Evolutionary conservation across 35 echinoderm and acorn worm genomes (phyloP), one percentile per base, ranked within the genome.

Genomic region (Stichopus chloronotus): DNA sequence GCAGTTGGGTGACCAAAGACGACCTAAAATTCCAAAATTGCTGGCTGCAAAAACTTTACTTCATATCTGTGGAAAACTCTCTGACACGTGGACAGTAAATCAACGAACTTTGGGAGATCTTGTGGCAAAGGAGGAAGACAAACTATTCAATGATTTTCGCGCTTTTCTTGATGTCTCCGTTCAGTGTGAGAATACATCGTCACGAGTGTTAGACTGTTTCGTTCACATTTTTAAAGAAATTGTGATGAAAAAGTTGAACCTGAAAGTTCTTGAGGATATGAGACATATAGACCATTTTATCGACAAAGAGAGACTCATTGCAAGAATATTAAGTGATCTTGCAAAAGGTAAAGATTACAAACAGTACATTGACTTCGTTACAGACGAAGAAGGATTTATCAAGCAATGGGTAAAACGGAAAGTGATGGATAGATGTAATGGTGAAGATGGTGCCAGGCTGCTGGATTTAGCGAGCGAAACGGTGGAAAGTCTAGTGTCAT

Each of bases 151-250:
- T 0, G 82, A 85, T 23, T 85, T 85, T 23, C 16, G 57, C 10
- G 82, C 82, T 19, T 85, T 85, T 58, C 20, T 85, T 7, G 82
- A 85, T 58, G 82, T 85, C 2, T 85, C 82, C 6, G 54, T 57
- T 58, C 82, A 58, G 55, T 85, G 82, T 85, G 82, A 85, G 14
- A 85, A 56, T 13, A 22, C 52, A n/a, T 14, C 55, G 58, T n/a
- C 57, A n/a, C 55, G 82, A 56, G 12, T 23, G 52, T 85, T 23
- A 2, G 82, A 85, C 57, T 58, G 82, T 85, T 85, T 57, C 5
- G 11, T 85, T 53, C 82, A 85, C 20, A 85, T 58, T 14, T 85
- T n/a, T 85, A 85, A 58, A 85, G 82, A 85, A 13, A 85, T 85
- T 58, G 58, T 53, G 19, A 71, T 89, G 71, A 13, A 71, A 20